phyloP scores from a whole-genome alignment of 2,113 vertebrate species.

The Blennius ocellaris region DNA sequence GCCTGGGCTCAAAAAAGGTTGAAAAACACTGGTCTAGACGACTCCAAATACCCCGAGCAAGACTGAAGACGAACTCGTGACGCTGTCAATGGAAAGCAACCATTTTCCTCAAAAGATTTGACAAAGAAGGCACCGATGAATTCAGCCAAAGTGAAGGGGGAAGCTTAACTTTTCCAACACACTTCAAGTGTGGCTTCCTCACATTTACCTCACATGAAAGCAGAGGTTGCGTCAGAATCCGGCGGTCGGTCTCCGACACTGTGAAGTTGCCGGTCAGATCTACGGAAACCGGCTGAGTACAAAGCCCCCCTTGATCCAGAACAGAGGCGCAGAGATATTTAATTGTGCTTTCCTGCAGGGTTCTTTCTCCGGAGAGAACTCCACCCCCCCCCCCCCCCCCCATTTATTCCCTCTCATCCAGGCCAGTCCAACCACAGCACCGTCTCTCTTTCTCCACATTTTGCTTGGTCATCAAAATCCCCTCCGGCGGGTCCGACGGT shows the following conservation, averaged over 20 bases:
- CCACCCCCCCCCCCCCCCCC: neutral
- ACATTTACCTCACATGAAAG: constrained; percentile 30
- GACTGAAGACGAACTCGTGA: no score
- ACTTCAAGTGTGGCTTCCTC: constrained; percentile 6
- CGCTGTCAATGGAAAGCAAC: no score
- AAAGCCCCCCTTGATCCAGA: constrained; percentile 9
- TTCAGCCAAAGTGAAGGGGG: no score
- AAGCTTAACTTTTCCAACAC: no score
- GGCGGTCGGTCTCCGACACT: constrained; percentile 7
- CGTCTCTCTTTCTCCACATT: constrained; percentile 54
- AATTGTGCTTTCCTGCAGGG: constrained; percentile 15
- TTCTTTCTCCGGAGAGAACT: constrained; percentile 14
- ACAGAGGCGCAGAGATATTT: constrained; percentile 8
- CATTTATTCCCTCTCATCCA: constrained; percentile 10
- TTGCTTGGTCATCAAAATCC: constrained; percentile 64
- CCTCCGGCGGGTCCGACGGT: constrained; percentile 34
- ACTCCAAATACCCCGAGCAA: no score
- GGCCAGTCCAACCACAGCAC: constrained; percentile 10
- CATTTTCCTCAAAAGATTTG: no score
- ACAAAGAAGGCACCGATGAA: no score
- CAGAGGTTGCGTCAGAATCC: constrained; percentile 20
- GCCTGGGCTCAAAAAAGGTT: no score
- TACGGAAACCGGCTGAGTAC: constrained; percentile 12
- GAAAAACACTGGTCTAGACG: no score
- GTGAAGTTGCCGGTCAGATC: neutral